phyloP scores from a whole-genome alignment of 2,797 vertebrate species.

The Anas bernieri region DNA sequence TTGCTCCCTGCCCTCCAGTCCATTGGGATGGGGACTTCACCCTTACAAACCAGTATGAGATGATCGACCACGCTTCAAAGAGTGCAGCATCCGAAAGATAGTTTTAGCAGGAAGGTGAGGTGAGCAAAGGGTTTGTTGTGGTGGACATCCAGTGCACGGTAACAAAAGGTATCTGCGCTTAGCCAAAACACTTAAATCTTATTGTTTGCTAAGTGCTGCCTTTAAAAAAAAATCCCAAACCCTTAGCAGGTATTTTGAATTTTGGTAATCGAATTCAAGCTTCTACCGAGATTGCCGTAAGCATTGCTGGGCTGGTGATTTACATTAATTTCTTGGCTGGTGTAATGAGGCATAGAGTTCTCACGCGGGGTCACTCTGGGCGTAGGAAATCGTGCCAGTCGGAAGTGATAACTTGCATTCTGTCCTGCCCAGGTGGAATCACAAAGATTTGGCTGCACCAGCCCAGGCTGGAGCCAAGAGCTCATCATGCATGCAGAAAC shows the following conservation, averaged over 20 bases:
- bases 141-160: not conserved
- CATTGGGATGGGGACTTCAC: not conserved
- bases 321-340: conserved; percentile 62
- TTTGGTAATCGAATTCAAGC: not conserved
- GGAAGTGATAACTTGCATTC: conserved; percentile 66
- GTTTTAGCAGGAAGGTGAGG: not conserved
- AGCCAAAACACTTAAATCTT: not conserved
- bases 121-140: not conserved
- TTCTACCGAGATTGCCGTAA: not conserved
- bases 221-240: not conserved
- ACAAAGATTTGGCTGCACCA: conserved; percentile 47
- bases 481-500: conserved; percentile 46
- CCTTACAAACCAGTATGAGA: not conserved
- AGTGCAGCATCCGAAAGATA: not conserved
- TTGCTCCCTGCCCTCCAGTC: rapidly evolving
- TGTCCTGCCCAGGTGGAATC: conserved; percentile 65
- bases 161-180: not conserved
- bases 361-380: conserved; percentile 50
- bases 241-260: not conserved
- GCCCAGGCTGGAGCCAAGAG: conserved; percentile 38
- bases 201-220: not conserved
- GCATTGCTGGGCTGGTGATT: not conserved
- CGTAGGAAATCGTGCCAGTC: conserved; percentile 44
- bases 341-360: conserved; percentile 50
- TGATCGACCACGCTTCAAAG: not conserved